Conservation (phyloP, 2,113 vertebrate species). For the Oenanthe oenanthe region DNA sequence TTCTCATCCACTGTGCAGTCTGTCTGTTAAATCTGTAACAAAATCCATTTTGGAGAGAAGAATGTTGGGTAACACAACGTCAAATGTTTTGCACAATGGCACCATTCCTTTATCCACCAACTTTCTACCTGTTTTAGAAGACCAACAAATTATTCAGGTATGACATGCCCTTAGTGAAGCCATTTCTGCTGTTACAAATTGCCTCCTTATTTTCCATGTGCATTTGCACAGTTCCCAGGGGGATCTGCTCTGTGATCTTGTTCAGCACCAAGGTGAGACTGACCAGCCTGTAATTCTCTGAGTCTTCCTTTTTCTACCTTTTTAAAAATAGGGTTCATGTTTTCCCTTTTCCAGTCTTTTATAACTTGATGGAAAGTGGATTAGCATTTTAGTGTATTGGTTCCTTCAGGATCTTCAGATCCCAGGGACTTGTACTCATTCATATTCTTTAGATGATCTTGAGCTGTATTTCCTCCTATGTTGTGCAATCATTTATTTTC, state of each 20-base stretch:
- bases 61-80: background rate
- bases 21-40: background rate
- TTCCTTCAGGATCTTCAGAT: background rate
- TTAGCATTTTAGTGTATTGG: background rate
- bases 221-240: background rate
- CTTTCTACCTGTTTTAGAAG: background rate
- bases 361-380: too few relatives aligned
- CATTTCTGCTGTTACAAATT: background rate
- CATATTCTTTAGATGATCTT: background rate
- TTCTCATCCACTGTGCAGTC: background rate
- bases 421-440: fast-evolving
- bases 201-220: background rate
- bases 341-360: background rate
- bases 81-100: background rate
- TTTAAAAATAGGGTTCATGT: fast-evolving
- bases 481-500: background rate
- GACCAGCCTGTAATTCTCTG: background rate
- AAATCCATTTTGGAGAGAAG: background rate
- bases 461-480: background rate
- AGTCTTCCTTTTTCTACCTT: background rate
- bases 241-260: background rate
- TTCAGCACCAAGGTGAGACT: background rate
- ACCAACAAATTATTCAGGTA: background rate
- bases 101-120: background rate
- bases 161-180: background rate